phyloP scores from a whole-genome alignment of 2,113 vertebrate species.

The Aplodontia rufa region DNA sequence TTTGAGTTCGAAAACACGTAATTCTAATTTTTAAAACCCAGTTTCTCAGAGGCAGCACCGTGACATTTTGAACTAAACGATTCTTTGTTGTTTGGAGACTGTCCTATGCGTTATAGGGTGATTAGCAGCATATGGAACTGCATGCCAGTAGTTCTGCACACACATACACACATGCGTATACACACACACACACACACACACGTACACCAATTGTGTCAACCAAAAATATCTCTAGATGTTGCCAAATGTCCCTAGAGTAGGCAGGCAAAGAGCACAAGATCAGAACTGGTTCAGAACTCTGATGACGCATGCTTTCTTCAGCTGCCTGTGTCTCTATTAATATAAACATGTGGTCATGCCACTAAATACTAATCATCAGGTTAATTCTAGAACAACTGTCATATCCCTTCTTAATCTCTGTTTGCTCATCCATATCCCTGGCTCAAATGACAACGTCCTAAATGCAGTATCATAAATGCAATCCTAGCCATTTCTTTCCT shows the following conservation, averaged over 20 bases:
- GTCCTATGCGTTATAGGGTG: neutral
- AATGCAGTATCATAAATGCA: neutral
- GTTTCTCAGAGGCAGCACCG: neutral
- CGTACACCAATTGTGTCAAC: neutral
- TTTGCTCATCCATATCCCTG: neutral
- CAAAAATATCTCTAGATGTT: constrained; percentile 21
- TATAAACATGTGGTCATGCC: neutral
- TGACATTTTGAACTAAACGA: neutral
- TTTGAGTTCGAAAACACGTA: constrained; percentile 20
- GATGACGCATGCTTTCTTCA: neutral
- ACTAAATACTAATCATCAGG: constrained; percentile 30
- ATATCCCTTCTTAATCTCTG: neutral
- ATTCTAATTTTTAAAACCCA: neutral
- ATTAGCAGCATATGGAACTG: neutral
- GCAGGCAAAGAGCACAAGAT: neutral
- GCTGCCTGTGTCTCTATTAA: neutral
- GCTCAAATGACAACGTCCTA: neutral
- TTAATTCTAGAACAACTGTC: constrained; percentile 43
- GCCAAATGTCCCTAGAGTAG: neutral
- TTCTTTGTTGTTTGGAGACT: neutral
- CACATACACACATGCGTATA: fast-evolving
- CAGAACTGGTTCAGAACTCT: neutral
- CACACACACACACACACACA: neutral
- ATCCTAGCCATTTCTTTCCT: constrained; percentile 45
- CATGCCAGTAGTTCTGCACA: neutral